Evolutionary conservation across 2,797 vertebrate species (phyloP).

Genomic region (Thaleichthys pacificus): DNA sequence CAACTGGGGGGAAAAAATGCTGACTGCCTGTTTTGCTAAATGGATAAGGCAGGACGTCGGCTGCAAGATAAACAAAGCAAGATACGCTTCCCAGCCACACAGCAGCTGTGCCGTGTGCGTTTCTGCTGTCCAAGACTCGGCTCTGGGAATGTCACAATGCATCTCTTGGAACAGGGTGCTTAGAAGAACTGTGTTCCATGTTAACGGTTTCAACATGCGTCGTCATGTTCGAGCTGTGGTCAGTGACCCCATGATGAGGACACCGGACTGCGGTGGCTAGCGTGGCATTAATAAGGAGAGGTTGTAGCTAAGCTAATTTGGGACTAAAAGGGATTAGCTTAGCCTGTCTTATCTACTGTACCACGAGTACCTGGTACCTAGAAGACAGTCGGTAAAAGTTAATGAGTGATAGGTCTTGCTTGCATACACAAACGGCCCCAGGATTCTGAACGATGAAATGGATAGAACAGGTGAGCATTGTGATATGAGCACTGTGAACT

Average conservation of each 20-base stretch:
- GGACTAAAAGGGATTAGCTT: no score
- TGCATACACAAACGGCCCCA: neutral
- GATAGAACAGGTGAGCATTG: neutral
- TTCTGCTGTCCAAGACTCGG: neutral
- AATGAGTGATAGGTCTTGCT: neutral
- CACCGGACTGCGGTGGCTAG: neutral
- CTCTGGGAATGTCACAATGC: neutral
- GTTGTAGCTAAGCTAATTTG: neutral
- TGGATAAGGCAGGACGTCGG: constrained; percentile 16
- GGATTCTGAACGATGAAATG: constrained; percentile 3
- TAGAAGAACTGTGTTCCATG: neutral
- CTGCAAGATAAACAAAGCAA: constrained; percentile 6
- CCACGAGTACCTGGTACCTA: neutral
- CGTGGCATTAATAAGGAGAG: neutral
- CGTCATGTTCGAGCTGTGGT: neutral
- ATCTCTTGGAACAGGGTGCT: neutral
- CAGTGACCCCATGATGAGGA: neutral
- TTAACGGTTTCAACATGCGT: neutral
- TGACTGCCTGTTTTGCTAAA: neutral
- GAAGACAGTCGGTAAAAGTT: neutral
- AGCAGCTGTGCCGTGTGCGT: constrained; percentile 5
- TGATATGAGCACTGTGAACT: no score
- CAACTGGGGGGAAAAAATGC: neutral
- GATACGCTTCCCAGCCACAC: neutral
- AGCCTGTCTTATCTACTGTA: no score